Evolutionary conservation across 2,113 vertebrate genomes (phyloP), one percentile per base, ranked within the genome.

Genomic region (Menidia beryllina): DNA sequence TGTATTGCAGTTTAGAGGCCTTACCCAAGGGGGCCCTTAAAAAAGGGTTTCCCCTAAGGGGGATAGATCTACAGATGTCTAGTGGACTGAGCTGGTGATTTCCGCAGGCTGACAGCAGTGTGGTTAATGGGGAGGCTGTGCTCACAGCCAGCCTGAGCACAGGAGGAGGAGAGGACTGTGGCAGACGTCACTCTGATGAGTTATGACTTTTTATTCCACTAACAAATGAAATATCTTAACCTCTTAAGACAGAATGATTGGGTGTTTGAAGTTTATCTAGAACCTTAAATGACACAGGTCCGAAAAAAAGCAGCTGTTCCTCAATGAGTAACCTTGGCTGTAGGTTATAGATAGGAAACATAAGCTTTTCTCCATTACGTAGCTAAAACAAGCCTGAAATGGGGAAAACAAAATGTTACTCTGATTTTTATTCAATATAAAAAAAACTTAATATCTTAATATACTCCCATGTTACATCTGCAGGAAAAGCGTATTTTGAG

Each of bases 31-130:
- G 47, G 47, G 52, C 55, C 69, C 62, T 77, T 52, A 62, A 65
- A 76, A 41, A 65, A n/a, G 27, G 70, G 49, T 1, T 57, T 60
- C 17, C 30, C 63, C 68, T 1, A 71, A 76, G 38, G 58, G 60
- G n/a, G 66, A 65, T 2, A 87, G 5, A 15, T 72, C 63, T 4
- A 66, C 58, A 21, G 67, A 56, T 34, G 77, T 78, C 6, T 61
- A 15, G 0, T 6, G 61, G 64, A 71, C 63, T 24, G 59, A 61
- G 30, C 41, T 83, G 15, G 52, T 83, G 69, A 82, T 79, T 26
- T 79, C 61, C 66, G 70, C 3, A 61, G 58, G 52, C 74, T 81
- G 43, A 84, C 43, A 51, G 57, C 36, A 36, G 49, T 67, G 13
- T 81, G 60, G 23, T 54, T 51, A 30, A 79, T 23, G 6, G 58